Evolutionary conservation across 2,113 vertebrate species (phyloP).

Genomic region (Rana temporaria): DNA sequence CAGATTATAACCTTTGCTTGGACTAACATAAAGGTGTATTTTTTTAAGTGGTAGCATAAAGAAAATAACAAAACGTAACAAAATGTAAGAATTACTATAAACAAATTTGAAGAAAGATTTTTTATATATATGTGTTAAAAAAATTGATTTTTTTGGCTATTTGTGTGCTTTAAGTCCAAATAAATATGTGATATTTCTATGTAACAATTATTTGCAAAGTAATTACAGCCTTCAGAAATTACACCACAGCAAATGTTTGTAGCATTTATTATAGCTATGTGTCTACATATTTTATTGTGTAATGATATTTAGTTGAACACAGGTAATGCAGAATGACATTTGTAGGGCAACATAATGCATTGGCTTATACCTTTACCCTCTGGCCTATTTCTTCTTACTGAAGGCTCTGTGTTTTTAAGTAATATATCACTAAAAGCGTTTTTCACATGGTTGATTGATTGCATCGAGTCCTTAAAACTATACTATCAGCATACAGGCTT

Average conservation of each 20-base stretch:
- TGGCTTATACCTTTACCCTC: slow-evolving; percentile 30
- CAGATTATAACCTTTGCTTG: too few relatives aligned
- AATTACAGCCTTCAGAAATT: not conserved
- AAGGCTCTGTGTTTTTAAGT: slow-evolving; percentile 23
- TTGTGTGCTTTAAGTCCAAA: too few relatives aligned
- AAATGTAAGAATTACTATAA: too few relatives aligned
- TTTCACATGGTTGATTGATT: slow-evolving; percentile 38
- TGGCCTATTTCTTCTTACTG: slow-evolving; percentile 24
- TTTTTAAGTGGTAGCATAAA: too few relatives aligned
- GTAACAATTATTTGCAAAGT: not conserved
- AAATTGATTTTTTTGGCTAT: too few relatives aligned
- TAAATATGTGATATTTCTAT: not conserved
- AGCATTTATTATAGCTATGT: not conserved
- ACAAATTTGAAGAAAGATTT: too few relatives aligned
- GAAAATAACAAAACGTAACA: too few relatives aligned
- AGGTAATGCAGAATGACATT: slow-evolving; percentile 25
- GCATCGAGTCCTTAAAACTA: not conserved
- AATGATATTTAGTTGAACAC: not conserved
- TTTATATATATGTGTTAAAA: too few relatives aligned
- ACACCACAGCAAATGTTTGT: not conserved
- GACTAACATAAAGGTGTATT: too few relatives aligned
- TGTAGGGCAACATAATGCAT: slow-evolving; percentile 40
- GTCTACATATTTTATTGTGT: not conserved
- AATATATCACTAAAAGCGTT: slow-evolving; percentile 18
- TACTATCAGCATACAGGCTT: slow-evolving; percentile 22